These are phyloP conservation scores for Synchiropus splendidus DNA, from an alignment of 2,113 vertebrate genomes.

Conservation along the genomic window DNA sequence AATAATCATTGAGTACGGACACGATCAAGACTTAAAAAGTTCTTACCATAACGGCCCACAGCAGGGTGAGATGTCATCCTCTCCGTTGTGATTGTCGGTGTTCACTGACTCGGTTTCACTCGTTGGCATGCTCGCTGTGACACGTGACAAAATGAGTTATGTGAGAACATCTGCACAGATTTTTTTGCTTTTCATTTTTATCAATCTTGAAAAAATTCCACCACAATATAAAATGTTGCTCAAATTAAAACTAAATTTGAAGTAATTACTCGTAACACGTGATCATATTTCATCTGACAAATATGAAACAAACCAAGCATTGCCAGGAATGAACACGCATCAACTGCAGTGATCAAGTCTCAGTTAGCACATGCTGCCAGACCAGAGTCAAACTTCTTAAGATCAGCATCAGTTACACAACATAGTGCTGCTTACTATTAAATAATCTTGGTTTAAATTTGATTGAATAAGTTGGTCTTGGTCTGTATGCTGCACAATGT, in stretches of 20 bases:
- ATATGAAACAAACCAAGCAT: neutral
- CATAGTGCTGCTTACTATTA: too few species aligned
- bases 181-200: neutral
- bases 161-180: neutral
- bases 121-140: constrained; percentile 87
- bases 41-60: constrained; percentile 86
- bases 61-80: constrained; percentile 74
- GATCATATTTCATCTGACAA: neutral
- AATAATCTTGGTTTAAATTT: constrained; percentile 1
- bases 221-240: neutral
- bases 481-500: constrained; percentile 7
- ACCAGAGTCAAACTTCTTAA: constrained; percentile 11
- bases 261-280: too few species aligned
- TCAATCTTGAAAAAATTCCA: constrained; percentile 29
- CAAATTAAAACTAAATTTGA: neutral
- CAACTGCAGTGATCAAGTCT: constrained; percentile 10
- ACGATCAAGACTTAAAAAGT: neutral
- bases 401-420: too few species aligned
- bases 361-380: constrained; percentile 9
- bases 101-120: constrained; percentile 91
- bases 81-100: constrained; percentile 80
- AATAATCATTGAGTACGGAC: too few species aligned
- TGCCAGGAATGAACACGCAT: too few species aligned
- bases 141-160: constrained; percentile 17
- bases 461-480: constrained; percentile 11